Base-by-base conservation (phyloP, 2,113 vertebrate genomes). In the Oostethus manadensis region DNA sequence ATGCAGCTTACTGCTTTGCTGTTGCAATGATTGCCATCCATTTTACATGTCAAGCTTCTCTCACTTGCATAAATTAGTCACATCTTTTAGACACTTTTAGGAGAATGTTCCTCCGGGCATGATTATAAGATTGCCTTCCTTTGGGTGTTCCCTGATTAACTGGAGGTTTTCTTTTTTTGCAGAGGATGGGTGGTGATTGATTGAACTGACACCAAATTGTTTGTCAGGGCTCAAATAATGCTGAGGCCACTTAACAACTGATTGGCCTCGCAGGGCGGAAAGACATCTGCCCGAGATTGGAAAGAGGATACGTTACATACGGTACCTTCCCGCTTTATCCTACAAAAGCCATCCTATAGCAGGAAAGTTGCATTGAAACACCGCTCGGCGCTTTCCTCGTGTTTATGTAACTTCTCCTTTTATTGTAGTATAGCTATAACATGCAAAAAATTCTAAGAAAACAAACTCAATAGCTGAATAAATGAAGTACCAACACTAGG, bases 181-280 rank as follows among this genome's bases (percentile, higher is more conserved):
- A 29, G n/a, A n/a, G 46, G 21, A 17, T 46, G 29, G 51, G 17
- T 20, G 47, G 35, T 46, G 70, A 85, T 84, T 84, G 82, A 87
- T 87, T 75, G 76, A 74, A 73, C 70, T 78, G 84, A 84, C 86
- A 84, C 76, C 71, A 78, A 78, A 51, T 63, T 62, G 80, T 89
- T 78, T 84, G 68, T 74, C 56, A 17, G 69, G 45, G 71, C 81
- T 85, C 73, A 58, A 61, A 79, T 81, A 80, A 75, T 82, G 81
- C 81, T 86, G 85, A 86, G 79, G 62, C 66, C 78, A 76, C 71
- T 67, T 64, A 57, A 80, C 61, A 50, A 68, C 60, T 75, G 50
- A 79, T 51, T 82, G 57, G 53, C 65, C 49, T 73, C n/a, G 1
- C 22, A 53, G 50, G 54, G 64, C 62, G 60, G 68, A 71, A 71